These are phyloP conservation scores for Apeira syringaria DNA, from an alignment of 2,888 invertebrate genomes.

Conservation along the genomic window DNA sequence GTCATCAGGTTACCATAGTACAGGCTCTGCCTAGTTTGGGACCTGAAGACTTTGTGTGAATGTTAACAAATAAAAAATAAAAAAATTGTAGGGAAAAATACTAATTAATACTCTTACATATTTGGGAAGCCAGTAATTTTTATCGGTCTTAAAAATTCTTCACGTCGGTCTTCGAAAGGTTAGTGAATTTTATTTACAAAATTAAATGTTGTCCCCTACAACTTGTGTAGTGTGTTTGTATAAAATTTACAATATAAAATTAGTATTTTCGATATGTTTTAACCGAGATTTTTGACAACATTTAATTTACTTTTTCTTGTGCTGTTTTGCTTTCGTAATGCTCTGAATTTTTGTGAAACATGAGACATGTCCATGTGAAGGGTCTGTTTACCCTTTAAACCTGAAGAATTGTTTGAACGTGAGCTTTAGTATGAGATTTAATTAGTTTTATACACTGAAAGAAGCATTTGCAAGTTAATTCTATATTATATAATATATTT, in stretches of 20 bases:
- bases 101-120: background rate
- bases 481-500: too few species aligned
- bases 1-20: too few species aligned
- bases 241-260: too few species aligned
- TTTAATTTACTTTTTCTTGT: conserved; percentile 17
- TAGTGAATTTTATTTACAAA: conserved; percentile 21
- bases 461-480: too few species aligned
- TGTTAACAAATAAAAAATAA: too few species aligned
- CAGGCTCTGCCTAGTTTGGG: too few species aligned
- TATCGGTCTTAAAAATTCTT: conserved; percentile 3
- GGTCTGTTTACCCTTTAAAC: conserved; percentile 9
- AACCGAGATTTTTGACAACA: conserved; percentile 19
- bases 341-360: conserved; percentile 18
- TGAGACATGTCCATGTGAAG: conserved; percentile 48
- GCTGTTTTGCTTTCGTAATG: conserved; percentile 11
- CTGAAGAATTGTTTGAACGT: conserved; percentile 20
- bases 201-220: conserved; percentile 22
- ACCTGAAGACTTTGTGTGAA: too few species aligned
- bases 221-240: background rate
- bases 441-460: too few species aligned
- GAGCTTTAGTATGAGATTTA: too few species aligned
- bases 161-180: conserved; percentile 23
- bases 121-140: conserved; percentile 21
- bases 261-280: too few species aligned
- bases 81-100: too few species aligned